A percentile compares a stretch with the other conserved stretches of the same genome.
Conservation (phyloP, 2,113 vertebrate genomes). For the Toxotes chatareus region DNA sequence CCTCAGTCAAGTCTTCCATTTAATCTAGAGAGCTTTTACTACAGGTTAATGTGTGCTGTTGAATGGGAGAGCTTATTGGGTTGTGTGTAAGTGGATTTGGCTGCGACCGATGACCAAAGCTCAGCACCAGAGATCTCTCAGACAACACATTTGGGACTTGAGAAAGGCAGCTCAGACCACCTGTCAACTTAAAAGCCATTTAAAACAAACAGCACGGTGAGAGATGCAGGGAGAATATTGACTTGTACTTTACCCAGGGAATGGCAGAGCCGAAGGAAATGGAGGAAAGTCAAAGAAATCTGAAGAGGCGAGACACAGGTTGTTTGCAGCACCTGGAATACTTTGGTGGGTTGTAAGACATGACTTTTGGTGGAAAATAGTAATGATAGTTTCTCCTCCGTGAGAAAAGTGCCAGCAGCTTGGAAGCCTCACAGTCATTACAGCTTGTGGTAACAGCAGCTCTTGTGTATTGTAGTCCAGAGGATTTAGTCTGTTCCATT, state of each 20-base stretch:
- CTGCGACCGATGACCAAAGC: conserved; percentile 48
- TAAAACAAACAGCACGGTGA: conserved; percentile 66
- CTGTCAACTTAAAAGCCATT: conserved; percentile 73
- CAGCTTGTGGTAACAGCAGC: conserved; percentile 22
- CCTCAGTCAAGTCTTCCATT: conserved; percentile 36
- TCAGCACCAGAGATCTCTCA: conserved; percentile 50
- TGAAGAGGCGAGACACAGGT: conserved; percentile 29
- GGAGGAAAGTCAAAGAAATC: conserved; percentile 52
- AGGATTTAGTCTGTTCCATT: conserved; percentile 51
- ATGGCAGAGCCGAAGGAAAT: conserved; percentile 43
- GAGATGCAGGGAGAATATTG: conserved; percentile 71
- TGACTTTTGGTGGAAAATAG: conserved; percentile 24
- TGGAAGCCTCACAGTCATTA: conserved; percentile 37
- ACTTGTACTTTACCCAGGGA: conserved; percentile 48
- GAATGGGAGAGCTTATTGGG: conserved; percentile 48
- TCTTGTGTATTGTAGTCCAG: conserved; percentile 32
- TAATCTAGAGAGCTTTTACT: conserved; percentile 55
- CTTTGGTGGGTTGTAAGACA: conserved; percentile 21
- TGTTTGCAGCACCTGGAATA: conserved; percentile 29
- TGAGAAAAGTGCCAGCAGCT: conserved; percentile 43
- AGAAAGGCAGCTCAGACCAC: conserved; percentile 58
- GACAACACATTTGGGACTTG: conserved; percentile 53
- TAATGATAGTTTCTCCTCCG: conserved; percentile 38
- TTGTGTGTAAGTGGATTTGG: conserved; percentile 67
- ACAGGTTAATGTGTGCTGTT: conserved; percentile 53